phyloP scores from a whole-genome alignment of 2,888 invertebrate genomes.

The Conops quadrifasciatus region DNA sequence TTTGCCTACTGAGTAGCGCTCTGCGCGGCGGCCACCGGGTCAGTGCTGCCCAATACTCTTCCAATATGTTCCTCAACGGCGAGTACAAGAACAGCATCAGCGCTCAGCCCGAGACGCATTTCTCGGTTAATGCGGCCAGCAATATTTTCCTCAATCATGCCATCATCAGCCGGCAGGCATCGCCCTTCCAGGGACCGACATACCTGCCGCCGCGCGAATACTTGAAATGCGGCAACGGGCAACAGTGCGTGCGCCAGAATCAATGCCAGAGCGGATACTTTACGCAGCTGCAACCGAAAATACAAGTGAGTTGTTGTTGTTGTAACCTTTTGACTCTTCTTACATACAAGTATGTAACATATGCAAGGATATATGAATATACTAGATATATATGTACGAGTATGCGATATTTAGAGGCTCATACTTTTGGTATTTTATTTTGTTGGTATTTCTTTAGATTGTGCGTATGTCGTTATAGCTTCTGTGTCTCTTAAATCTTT shows the following conservation, averaged over 20 bases:
- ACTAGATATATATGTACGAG: too few relatives aligned
- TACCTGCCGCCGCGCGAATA: constrained; percentile 58
- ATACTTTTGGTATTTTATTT: too few relatives aligned
- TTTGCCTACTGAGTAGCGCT: constrained; percentile 45
- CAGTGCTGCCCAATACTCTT: constrained; percentile 49
- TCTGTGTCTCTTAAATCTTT: too few relatives aligned
- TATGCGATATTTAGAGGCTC: too few relatives aligned
- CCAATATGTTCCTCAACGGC: constrained; percentile 61
- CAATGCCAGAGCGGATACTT: constrained; percentile 57
- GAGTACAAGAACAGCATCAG: constrained; percentile 57
- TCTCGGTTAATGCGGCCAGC: constrained; percentile 51
- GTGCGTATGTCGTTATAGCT: too few relatives aligned
- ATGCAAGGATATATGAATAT: too few relatives aligned
- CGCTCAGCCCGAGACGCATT: constrained; percentile 49
- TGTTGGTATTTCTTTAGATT: too few relatives aligned
- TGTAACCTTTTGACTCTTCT: too few relatives aligned
- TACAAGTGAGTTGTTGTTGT: constrained; percentile 52
- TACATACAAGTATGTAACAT: too few relatives aligned
- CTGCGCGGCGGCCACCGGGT: constrained; percentile 34
- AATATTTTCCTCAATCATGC: constrained; percentile 61
- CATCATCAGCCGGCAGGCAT: constrained; percentile 59
- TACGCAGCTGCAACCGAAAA: constrained; percentile 53
- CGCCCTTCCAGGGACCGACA: constrained; percentile 58
- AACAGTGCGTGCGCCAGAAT: constrained; percentile 58
- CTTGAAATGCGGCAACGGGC: constrained; percentile 56